phyloP scores from a whole-genome alignment of 1,140 invertebrate species.

The Heliothis virescens region DNA sequence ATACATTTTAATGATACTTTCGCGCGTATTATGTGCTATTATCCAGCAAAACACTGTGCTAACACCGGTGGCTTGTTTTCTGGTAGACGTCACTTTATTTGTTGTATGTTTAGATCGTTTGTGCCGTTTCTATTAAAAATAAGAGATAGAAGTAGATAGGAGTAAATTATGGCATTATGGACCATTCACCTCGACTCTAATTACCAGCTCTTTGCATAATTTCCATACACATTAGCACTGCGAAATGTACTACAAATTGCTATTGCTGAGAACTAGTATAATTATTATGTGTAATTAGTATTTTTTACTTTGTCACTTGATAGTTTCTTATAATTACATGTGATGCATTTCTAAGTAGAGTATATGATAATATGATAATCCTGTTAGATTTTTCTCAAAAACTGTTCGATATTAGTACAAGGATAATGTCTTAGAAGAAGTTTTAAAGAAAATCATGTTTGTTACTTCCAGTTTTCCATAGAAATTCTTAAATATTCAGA shows the following conservation, averaged over 20 bases:
- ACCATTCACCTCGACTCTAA: conserved; percentile 73
- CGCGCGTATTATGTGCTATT: conserved; percentile 48
- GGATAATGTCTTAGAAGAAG: not conserved
- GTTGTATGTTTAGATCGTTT: conserved; percentile 12
- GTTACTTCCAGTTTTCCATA: not conserved
- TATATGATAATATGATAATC: conserved; percentile 9
- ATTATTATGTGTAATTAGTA: conserved; percentile 73
- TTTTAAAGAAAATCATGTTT: too few species aligned
- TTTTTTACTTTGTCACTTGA: conserved; percentile 70
- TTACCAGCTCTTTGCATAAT: conserved; percentile 77
- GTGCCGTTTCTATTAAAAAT: conserved; percentile 53
- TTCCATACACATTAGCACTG: conserved; percentile 77
- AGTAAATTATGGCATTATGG: conserved; percentile 71
- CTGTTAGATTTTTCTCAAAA: conserved; percentile 20
- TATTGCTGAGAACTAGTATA: conserved; percentile 65
- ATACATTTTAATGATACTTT: conserved; percentile 60
- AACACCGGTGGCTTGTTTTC: conserved; percentile 31
- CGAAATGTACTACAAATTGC: conserved; percentile 79
- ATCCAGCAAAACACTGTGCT: conserved; percentile 38
- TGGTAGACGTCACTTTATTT: conserved; percentile 26
- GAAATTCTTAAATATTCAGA: not conserved
- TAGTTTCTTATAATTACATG: conserved; percentile 45
- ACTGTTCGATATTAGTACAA: not conserved
- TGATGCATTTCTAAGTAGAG: conserved; percentile 35
- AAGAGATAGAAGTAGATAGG: conserved; percentile 53